Evolutionary conservation across 2,888 invertebrate species (phyloP).

Genomic region (Epistrophe eligans): DNA sequence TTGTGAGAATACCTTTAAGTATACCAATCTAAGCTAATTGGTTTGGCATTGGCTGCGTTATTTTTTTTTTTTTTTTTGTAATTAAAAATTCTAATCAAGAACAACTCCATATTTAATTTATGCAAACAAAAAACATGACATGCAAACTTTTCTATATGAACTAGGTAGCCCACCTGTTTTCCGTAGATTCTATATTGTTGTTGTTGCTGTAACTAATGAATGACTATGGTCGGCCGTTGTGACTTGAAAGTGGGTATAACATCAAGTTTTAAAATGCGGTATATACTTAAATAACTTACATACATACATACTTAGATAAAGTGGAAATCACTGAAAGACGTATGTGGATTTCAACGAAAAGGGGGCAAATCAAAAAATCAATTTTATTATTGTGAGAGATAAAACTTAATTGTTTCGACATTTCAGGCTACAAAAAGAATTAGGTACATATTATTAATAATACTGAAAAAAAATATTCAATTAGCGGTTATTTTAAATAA

Average conservation of each 20-base stretch:
- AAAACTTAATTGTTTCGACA: not conserved
- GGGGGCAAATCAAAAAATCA: not conserved
- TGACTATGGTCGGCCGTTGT: too few species aligned
- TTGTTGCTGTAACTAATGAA: not conserved
- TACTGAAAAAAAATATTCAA: too few species aligned
- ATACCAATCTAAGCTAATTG: slow-evolving; percentile 12
- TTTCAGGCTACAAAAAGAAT: not conserved
- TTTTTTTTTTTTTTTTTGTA: slow-evolving; percentile 21
- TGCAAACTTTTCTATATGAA: slow-evolving; percentile 50
- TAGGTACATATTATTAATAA: too few species aligned
- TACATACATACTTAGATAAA: too few species aligned
- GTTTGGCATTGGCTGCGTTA: slow-evolving; percentile 20
- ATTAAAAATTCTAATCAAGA: slow-evolving; percentile 63
- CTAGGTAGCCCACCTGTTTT: slow-evolving; percentile 35
- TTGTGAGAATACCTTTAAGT: slow-evolving; percentile 2
- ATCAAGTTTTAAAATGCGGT: not conserved
- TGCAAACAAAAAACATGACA: slow-evolving; percentile 52
- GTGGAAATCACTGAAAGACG: slow-evolving; percentile 1
- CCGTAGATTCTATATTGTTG: not conserved
- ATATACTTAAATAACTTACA: too few species aligned
- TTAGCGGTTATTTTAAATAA: too few species aligned
- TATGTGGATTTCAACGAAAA: not conserved
- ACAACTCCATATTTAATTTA: slow-evolving; percentile 55
- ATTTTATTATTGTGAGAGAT: not conserved
- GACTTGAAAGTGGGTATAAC: too few species aligned